Percentiles rank a stretch among this genome's conserved stretches.
These are phyloP conservation scores for Petaurus breviceps DNA, from an alignment of 2,113 vertebrate species.

Conservation along the genomic window DNA sequence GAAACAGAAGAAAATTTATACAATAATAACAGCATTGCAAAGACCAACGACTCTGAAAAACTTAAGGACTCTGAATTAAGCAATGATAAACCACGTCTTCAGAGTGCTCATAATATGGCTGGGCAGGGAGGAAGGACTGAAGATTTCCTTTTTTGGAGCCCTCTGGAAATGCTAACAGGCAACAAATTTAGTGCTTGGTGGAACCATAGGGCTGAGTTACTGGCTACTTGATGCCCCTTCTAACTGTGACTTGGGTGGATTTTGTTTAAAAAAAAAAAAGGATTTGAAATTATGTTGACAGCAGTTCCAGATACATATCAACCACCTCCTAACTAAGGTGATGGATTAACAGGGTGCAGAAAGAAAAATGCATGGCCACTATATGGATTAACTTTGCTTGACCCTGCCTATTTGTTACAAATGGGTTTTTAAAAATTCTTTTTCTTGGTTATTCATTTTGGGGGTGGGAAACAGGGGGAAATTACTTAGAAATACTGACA, in stretches of 20 bases:
- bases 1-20: not conserved
- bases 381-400: not conserved
- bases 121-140: not conserved
- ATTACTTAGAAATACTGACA: not conserved
- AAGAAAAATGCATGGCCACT: not conserved
- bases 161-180: not conserved
- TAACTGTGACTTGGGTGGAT: not conserved
- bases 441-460: not conserved
- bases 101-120: too few species aligned
- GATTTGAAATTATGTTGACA: not conserved
- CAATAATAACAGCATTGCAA: not conserved
- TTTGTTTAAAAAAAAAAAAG: not conserved
- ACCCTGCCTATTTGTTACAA: not conserved
- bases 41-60: not conserved
- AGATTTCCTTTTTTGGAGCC: not conserved
- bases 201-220: not conserved
- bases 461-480: not conserved
- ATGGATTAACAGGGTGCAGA: not conserved
- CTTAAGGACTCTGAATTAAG: not conserved
- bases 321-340: not conserved
- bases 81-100: not conserved
- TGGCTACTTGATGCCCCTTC: not conserved
- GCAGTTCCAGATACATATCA: not conserved
- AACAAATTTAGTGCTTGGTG: not conserved
- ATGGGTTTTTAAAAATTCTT: not conserved